Conservation (phyloP, 1,140 invertebrate species). For the Choristoneura fumiferana region DNA sequence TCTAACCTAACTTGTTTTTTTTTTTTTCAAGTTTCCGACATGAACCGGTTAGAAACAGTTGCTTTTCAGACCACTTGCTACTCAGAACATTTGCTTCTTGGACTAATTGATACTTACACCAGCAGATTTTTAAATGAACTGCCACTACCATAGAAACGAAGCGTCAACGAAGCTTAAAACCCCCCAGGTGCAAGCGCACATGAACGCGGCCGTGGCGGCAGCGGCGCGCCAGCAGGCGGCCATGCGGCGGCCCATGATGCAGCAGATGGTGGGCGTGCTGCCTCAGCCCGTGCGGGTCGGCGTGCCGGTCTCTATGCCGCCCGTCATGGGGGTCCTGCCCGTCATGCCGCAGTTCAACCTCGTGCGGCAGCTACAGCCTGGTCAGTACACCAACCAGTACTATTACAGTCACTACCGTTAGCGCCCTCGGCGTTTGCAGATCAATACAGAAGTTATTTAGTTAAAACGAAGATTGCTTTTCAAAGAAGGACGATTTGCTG, state of each 20-base stretch:
- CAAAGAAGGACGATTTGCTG: no score
- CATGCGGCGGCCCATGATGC: slow-evolving; percentile 57
- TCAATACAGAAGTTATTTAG: no score
- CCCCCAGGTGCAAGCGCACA: slow-evolving; percentile 67
- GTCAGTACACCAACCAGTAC: slow-evolving; percentile 50
- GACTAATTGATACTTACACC: no score
- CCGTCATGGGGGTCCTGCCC: slow-evolving; percentile 77
- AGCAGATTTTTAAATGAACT: no score
- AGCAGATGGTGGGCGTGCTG: slow-evolving; percentile 45
- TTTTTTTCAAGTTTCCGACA: no score
- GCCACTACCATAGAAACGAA: no score
- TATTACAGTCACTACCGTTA: background rate
- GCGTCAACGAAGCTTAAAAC: no score
- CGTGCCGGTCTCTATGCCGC: slow-evolving; percentile 68
- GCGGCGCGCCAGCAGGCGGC: slow-evolving; percentile 43
- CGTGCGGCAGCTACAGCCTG: slow-evolving; percentile 82
- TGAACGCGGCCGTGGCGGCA: slow-evolving; percentile 60
- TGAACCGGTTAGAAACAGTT: no score
- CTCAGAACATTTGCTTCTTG: no score
- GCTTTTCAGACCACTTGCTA: no score
- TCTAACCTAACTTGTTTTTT: no score
- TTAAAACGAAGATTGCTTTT: no score
- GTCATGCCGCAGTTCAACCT: slow-evolving; percentile 87
- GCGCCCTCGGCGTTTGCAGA: background rate
- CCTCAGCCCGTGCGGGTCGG: slow-evolving; percentile 51